These are phyloP conservation scores for Pygoscelis antarcticus DNA, from an alignment of 2,113 vertebrate species.

Conservation along the genomic window DNA sequence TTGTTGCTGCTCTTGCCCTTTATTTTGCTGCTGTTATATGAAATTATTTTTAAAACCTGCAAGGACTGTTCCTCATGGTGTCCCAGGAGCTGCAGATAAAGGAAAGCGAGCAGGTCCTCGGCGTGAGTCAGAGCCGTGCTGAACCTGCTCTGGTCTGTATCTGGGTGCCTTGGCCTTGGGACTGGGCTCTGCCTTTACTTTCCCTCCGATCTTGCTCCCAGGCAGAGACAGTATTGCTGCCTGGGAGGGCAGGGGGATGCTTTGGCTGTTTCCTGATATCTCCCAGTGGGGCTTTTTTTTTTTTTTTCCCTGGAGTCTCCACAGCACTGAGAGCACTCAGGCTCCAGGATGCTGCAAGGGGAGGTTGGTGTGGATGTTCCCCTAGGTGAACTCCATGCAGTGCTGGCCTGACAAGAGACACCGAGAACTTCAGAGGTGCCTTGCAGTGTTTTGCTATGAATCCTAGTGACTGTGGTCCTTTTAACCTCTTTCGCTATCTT, in stretches of 20 bases:
- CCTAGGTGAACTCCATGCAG: rapidly evolving
- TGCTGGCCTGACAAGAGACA: background rate
- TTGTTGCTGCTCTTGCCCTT: background rate
- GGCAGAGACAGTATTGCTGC: background rate
- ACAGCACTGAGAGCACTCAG: background rate
- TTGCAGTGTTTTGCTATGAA: background rate
- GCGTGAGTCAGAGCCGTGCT: background rate
- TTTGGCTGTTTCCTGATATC: too few species aligned
- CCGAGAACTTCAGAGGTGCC: rapidly evolving
- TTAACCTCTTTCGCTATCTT: background rate
- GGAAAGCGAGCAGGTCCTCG: background rate
- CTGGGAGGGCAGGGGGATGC: background rate
- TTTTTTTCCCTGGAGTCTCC: background rate
- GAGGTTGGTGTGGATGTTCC: background rate
- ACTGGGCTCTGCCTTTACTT: background rate
- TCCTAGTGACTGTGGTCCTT: background rate
- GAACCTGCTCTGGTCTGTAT: background rate
- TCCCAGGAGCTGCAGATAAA: background rate
- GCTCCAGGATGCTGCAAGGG: background rate
- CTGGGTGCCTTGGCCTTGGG: background rate
- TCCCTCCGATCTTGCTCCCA: background rate
- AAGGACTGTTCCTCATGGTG: background rate
- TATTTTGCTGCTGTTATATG: background rate
- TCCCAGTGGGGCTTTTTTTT: background rate
- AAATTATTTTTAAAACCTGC: background rate